phyloP scores from a whole-genome alignment of 2,113 vertebrate genomes.

The Cottus gobio region DNA sequence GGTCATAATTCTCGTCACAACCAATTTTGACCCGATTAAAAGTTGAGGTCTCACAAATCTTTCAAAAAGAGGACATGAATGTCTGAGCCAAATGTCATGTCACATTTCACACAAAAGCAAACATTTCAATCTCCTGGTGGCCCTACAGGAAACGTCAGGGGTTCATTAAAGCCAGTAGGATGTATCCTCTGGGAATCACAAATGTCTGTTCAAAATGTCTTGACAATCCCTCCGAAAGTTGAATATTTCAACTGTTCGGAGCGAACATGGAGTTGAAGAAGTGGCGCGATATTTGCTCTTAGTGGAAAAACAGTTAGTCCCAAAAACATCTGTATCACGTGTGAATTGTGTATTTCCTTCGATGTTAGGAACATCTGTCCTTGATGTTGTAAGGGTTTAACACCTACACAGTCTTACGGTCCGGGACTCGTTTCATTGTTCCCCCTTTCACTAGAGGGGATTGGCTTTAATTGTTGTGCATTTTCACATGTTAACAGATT shows the following conservation, averaged over 20 bases:
- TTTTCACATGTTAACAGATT: conserved; percentile 60
- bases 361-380: conserved; percentile 40
- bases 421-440: conserved; percentile 32
- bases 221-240: not conserved
- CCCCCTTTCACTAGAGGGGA: conserved; percentile 18
- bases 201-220: not conserved
- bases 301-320: not conserved
- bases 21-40: too few species aligned
- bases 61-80: too few species aligned
- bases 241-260: not conserved
- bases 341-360: conserved; percentile 9
- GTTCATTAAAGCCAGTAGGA: not conserved
- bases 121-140: not conserved
- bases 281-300: not conserved
- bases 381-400: conserved; percentile 35
- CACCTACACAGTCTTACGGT: conserved; percentile 52
- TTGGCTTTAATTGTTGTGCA: conserved; percentile 52
- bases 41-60: too few species aligned
- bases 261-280: not conserved
- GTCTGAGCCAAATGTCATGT: not conserved
- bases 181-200: not conserved
- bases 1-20: too few species aligned
- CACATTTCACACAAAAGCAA: too few species aligned
- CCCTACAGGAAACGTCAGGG: not conserved
- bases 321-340: conserved; percentile 5